Percentiles rank a stretch among this genome's conserved stretches.
Conservation (phyloP, 1,140 invertebrate genomes). For the Heliconius hewitsoni region DNA sequence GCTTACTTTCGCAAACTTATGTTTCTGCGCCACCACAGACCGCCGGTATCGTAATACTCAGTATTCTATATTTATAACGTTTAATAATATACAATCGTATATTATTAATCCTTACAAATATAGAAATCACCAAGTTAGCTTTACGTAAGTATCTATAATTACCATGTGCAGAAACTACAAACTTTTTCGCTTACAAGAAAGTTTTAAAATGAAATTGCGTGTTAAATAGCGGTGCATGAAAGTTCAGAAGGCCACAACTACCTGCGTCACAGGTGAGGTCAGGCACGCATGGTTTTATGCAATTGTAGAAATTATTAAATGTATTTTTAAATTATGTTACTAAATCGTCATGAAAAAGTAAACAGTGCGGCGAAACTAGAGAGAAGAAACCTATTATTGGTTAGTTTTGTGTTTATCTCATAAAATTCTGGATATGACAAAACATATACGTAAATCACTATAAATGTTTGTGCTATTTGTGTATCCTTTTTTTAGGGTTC, state of each 20-base stretch:
- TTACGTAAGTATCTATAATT: background rate
- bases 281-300: conserved; percentile 20
- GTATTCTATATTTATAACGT: too few species aligned
- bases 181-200: conserved; percentile 1
- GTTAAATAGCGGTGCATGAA: conserved; percentile 26
- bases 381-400: background rate
- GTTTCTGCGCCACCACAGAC: too few species aligned
- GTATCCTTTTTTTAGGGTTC: too few species aligned
- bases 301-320: background rate
- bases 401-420: too few species aligned
- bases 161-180: background rate
- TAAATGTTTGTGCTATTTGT: too few species aligned
- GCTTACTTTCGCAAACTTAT: too few species aligned
- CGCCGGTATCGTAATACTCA: too few species aligned
- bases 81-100: too few species aligned
- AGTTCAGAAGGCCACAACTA: conserved; percentile 37
- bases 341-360: background rate
- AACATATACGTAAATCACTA: too few species aligned
- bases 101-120: background rate
- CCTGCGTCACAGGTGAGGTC: conserved; percentile 38
- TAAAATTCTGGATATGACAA: too few species aligned
- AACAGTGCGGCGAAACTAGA: background rate
- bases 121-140: background rate
- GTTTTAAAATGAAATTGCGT: conserved; percentile 32
- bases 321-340: background rate